A percentile compares a stretch with the other conserved stretches of the same genome.
Evolutionary conservation across 2,113 vertebrate genomes (phyloP).

Genomic region (Pionites leucogaster): DNA sequence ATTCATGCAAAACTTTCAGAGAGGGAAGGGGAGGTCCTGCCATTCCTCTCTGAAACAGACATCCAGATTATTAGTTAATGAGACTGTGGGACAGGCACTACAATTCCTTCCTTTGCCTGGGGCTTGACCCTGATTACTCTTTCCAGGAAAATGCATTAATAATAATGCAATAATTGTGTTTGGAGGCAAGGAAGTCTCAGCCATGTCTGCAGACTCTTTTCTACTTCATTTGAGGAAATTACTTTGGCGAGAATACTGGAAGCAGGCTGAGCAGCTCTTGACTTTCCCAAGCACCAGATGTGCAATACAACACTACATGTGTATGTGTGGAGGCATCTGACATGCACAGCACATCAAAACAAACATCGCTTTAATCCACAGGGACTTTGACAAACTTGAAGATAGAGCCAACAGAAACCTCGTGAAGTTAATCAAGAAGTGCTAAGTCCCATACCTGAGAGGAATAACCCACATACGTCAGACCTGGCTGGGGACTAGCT

Average conservation of each 20-base stretch:
- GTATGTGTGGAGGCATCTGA: neutral
- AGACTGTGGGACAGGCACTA: neutral
- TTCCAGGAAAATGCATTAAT: neutral
- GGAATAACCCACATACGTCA: neutral
- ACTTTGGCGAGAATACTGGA: neutral
- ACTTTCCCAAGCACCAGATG: neutral
- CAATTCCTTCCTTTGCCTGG: neutral
- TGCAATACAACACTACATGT: neutral
- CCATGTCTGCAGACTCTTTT: neutral
- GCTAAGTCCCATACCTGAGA: neutral
- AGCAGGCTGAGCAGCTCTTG: neutral
- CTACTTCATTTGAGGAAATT: neutral
- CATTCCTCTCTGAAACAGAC: neutral
- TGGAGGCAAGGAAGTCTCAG: neutral
- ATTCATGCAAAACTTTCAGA: neutral
- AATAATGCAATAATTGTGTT: neutral
- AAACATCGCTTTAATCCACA: neutral
- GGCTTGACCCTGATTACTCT: neutral
- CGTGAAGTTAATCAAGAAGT: neutral
- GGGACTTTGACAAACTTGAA: neutral
- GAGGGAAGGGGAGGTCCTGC: neutral
- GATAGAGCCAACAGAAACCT: neutral
- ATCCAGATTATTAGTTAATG: neutral
- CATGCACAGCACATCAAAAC: neutral
- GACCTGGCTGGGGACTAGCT: neutral